Evolutionary conservation across 2,888 invertebrate genomes (phyloP), one percentile per base, ranked within the genome.

Genomic region (Oligia latruncula): DNA sequence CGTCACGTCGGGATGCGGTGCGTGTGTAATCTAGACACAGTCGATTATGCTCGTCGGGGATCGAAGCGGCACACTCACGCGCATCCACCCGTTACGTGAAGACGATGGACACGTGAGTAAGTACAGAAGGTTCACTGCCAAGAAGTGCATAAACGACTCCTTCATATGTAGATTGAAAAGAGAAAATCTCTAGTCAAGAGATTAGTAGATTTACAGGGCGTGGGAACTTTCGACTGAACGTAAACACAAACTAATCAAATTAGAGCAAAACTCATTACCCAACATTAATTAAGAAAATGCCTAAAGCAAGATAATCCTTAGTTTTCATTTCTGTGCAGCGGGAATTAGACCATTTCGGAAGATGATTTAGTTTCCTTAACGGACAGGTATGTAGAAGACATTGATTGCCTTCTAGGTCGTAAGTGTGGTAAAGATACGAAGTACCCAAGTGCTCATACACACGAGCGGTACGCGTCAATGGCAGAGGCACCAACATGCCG

Each of bases 41-140:
- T 83, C 85, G 84, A 87, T 90, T 86, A 89, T 88, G 87, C 85
- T 87, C 83, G 77, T 83, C 87, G 90, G 83, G 87, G 82, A 90
- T 92, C 89, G 86, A 91, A 88, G 87, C 82, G 87, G 87, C 83
- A 88, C 82, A 84, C 90, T 86, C 91, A 91, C 91, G 92, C 91
- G 92, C 93, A 92, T 85, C 88, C 91, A 90, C 88, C 95, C 95
- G 95, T 95, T 95, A 95, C 91, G 86, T 88, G 89, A 85, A 87
- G 75, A 88, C 82, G 81, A 90, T 92, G 93, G 93, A 94, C 52
- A 55, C 11, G 15, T 1, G 29, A n/a, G n/a, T n/a, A 55, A 49
- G 11, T 13, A 15, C 49, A 86, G 83, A 80, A 80, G 83, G 58
- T 5, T 52, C 9, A 49, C 49, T 49, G 15, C 15, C 49, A 49